A percentile compares a stretch with the other conserved stretches of the same genome.
Evolutionary conservation across 2,113 vertebrate species (phyloP).

Genomic region (Archilochus colubris): DNA sequence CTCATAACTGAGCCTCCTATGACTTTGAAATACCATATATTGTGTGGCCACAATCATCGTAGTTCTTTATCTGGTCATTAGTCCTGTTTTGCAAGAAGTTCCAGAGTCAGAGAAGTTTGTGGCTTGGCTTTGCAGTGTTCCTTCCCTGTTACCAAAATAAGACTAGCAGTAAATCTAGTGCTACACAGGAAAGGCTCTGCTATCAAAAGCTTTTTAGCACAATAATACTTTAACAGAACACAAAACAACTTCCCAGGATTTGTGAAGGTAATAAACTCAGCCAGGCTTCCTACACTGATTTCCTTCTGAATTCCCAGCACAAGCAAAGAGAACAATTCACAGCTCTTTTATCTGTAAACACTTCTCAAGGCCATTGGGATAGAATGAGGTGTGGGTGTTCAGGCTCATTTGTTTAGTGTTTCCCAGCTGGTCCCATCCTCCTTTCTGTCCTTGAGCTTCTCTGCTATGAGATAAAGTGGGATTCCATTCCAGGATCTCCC

Average conservation of each 20-base stretch:
- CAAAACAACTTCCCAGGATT: not conserved
- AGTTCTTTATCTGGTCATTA: not conserved
- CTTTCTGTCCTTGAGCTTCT: not conserved
- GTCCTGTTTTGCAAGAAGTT: not conserved
- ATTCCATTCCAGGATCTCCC: not conserved
- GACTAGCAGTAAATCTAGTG: not conserved
- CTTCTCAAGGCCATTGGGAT: slow-evolving; percentile 17
- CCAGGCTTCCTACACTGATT: not conserved
- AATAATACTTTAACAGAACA: not conserved
- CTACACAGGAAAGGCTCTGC: not conserved
- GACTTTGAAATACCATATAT: not conserved
- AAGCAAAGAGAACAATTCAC: not conserved
- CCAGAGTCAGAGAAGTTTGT: not conserved
- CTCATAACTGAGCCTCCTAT: not conserved
- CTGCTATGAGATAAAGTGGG: not conserved
- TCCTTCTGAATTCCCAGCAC: not conserved
- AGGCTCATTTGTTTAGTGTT: not conserved
- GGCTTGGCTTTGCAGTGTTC: not conserved
- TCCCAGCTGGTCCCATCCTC: not conserved
- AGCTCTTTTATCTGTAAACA: not conserved
- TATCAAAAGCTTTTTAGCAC: not conserved
- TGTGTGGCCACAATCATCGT: not conserved
- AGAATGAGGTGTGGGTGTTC: not conserved
- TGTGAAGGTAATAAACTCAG: not conserved
- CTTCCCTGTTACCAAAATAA: not conserved